Evolutionary conservation across 1,140 invertebrate species (phyloP), one percentile per base, ranked within the genome.

Genomic region (Cydia amplana): DNA sequence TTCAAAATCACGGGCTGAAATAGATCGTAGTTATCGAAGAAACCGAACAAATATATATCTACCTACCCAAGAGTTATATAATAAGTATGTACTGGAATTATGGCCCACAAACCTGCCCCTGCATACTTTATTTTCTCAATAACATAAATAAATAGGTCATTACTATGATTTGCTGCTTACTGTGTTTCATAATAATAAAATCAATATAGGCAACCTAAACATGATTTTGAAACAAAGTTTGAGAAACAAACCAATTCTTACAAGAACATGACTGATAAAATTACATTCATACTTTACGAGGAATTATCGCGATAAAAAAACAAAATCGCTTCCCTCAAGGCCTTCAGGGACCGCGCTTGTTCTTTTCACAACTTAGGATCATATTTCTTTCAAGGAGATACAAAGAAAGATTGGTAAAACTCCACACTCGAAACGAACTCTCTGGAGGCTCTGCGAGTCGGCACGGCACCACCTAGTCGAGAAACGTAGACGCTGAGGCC

Each of bases 401-500:
- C 65, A 70, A 70, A 40, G 65, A 70, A 70, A 70, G 65, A 70
- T 70, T 70, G 65, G 65, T 70, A 70, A 70, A 70, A 70, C 65
- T 70, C 65, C 65, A 70, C 65, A 70, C 65, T 70, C 65, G 65
- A 70, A 70, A 40, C 65, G n/a, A 70, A 70, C 2, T 36, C 65
- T 70, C 65, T 10, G 7, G 65, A 70, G 65, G 36, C 28, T 20
- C 64, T 32, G 36, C 36, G 12, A 16, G 23, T 36, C 64, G 64
- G 23, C 14, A 36, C 64, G 64, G 23, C 14, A 25, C 23, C 55
- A 23, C 55, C 18, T 60, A 23, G 55, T 60, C 20, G 18, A 60
- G 55, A 60, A 23, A 12, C 55, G 55, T 23, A 60, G 55, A 23
- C 51, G n/a, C 43, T 18, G n/a, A 18, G 20, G 16, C 9, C 10